A percentile compares a stretch with the other conserved stretches of the same genome.
Conservation (phyloP, 2,888 invertebrate species). For the Trimorus sp. region DNA sequence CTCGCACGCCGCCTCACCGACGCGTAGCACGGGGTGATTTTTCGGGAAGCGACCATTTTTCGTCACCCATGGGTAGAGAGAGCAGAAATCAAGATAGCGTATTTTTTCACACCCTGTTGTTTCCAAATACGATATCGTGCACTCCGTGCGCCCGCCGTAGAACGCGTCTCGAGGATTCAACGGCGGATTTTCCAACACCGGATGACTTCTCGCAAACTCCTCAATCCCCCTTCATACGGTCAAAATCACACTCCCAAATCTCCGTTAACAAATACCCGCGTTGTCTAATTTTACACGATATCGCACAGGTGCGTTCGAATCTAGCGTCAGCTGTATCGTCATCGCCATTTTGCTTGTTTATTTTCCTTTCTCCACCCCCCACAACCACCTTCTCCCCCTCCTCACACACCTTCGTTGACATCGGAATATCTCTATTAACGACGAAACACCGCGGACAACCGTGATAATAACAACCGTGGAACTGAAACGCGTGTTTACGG, state of each 20-base stretch:
- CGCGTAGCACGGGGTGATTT: slow-evolving; percentile 70
- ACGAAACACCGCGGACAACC: slow-evolving; percentile 24
- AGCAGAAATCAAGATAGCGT: slow-evolving; percentile 31
- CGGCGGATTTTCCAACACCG: background rate
- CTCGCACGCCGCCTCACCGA: slow-evolving; percentile 46
- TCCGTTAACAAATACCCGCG: slow-evolving; percentile 6
- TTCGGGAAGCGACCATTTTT: slow-evolving; percentile 70
- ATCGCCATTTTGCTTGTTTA: no score
- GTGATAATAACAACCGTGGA: slow-evolving; percentile 41
- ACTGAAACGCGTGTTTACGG: slow-evolving; percentile 18
- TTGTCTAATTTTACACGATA: background rate
- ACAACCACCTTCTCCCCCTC: no score
- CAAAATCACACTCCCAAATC: slow-evolving; percentile 37
- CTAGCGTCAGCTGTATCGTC: no score
- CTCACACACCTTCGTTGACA: background rate
- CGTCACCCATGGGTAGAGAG: slow-evolving; percentile 66
- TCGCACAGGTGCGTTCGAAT: slow-evolving; percentile 16
- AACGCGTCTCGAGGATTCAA: slow-evolving; percentile 34
- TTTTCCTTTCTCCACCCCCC: no score
- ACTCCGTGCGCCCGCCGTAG: no score
- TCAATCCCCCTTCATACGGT: background rate
- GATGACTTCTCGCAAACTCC: background rate
- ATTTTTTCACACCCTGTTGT: slow-evolving; percentile 26
- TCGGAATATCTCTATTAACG: slow-evolving; percentile 10
- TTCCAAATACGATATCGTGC: slow-evolving; percentile 7